A percentile compares a stretch with the other conserved stretches of the same genome.
Conservation (phyloP, 2,113 vertebrate species). For the Charina bottae region DNA sequence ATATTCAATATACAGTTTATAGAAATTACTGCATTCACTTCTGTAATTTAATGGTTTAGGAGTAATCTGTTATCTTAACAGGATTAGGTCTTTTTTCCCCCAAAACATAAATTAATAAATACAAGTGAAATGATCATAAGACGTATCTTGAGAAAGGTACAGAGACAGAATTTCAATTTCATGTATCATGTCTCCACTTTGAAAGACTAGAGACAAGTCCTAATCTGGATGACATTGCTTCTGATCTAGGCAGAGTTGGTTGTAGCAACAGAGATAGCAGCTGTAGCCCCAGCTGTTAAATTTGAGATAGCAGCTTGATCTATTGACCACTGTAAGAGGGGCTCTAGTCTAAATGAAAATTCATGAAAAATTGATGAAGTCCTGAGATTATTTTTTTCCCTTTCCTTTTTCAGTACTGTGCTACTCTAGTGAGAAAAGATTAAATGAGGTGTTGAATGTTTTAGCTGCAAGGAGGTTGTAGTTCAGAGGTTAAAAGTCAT, state of each 20-base stretch:
- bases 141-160: not conserved
- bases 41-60: not conserved
- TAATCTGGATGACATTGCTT: slow-evolving; percentile 45
- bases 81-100: not conserved
- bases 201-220: slow-evolving; percentile 38
- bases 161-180: slow-evolving; percentile 50
- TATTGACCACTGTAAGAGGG: slow-evolving; percentile 94
- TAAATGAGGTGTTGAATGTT: slow-evolving; percentile 78
- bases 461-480: slow-evolving; percentile 74
- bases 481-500: slow-evolving; percentile 76
- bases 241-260: slow-evolving; percentile 70
- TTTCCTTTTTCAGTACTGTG: slow-evolving; percentile 64
- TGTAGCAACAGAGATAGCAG: slow-evolving; percentile 74
- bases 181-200: slow-evolving; percentile 5
- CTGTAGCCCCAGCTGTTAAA: slow-evolving; percentile 90
- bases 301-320: slow-evolving; percentile 93
- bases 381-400: slow-evolving; percentile 82
- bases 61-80: not conserved
- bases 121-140: slow-evolving; percentile 36
- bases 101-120: fast-evolving
- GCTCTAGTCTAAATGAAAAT: slow-evolving; percentile 94
- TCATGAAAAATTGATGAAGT: slow-evolving; percentile 99
- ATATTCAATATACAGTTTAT: not conserved
- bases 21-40: fast-evolving
- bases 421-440: slow-evolving; percentile 67